Evolutionary conservation across 2,888 invertebrate species (phyloP).

Genomic region (Colletes collaris): DNA sequence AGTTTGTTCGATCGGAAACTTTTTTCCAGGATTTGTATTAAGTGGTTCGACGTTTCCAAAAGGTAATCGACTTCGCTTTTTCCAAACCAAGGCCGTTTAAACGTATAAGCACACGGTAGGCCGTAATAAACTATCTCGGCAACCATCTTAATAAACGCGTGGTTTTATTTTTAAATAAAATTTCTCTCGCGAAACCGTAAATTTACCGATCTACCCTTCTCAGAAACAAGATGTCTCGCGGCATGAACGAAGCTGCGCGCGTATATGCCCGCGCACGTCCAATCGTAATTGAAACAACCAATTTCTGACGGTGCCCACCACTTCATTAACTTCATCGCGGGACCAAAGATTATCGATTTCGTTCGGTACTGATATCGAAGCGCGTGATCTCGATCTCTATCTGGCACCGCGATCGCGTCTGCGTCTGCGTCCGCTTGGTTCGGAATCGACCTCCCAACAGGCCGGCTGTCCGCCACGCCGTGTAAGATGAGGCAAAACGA

Average conservation of each 20-base stretch:
- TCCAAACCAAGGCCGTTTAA: no score
- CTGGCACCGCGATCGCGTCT: slow-evolving; percentile 33
- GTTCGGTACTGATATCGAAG: slow-evolving; percentile 67
- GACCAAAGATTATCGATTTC: slow-evolving; percentile 77
- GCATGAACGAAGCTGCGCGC: not conserved
- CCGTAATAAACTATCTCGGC: no score
- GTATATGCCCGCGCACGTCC: slow-evolving; percentile 8
- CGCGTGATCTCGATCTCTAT: slow-evolving; percentile 72
- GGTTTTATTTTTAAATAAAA: no score
- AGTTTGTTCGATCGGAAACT: no score
- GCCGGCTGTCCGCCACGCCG: slow-evolving; percentile 30
- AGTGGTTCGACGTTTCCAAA: no score
- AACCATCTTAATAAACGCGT: no score
- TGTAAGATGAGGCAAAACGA: slow-evolving; percentile 50
- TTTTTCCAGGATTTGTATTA: no score
- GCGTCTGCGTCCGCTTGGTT: slow-evolving; percentile 12
- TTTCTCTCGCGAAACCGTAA: no score
- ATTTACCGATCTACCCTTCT: no score
- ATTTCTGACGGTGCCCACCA: slow-evolving; percentile 56
- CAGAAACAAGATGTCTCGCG: no score
- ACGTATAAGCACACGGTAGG: no score
- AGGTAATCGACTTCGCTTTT: no score
- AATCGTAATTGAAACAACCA: slow-evolving; percentile 64
- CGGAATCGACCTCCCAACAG: slow-evolving; percentile 63
- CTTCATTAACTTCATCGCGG: slow-evolving; percentile 73